A percentile compares a stretch with the other conserved stretches of the same genome.
Conservation (phyloP, 2,888 invertebrate species). For the Mesorhabditis sp. region DNA sequence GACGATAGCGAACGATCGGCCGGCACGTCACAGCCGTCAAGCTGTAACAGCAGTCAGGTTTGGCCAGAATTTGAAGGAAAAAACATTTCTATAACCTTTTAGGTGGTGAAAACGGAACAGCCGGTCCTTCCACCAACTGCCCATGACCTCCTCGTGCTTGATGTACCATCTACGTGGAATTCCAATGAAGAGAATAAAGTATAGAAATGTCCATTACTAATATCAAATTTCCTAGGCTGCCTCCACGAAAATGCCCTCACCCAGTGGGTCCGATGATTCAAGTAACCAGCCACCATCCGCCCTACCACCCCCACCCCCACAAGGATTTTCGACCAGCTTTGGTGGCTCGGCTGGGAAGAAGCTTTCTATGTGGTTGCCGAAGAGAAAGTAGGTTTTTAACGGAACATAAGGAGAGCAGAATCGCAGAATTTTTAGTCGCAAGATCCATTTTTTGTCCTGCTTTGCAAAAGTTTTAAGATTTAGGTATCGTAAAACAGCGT, state of each 20-base stretch:
- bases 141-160: constrained; percentile 1
- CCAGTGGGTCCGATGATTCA: background rate
- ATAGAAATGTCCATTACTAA: too few relatives aligned
- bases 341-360: constrained; percentile 18
- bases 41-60: constrained; percentile 1
- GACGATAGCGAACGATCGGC: constrained; percentile 5
- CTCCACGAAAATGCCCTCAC: background rate
- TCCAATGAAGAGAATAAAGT: background rate
- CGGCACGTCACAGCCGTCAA: constrained; percentile 3
- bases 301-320: background rate
- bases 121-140: background rate
- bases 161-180: background rate
- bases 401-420: background rate
- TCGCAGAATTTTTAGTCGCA: background rate
- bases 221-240: background rate
- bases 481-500: too few relatives aligned
- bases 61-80: too few relatives aligned
- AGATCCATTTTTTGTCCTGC: too few relatives aligned
- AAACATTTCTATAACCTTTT: background rate
- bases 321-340: background rate
- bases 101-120: background rate
- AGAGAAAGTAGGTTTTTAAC: constrained; percentile 23
- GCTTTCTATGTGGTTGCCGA: constrained; percentile 31
- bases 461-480: too few relatives aligned
- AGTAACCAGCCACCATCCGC: background rate